Evolutionary conservation across 2,797 vertebrate species (phyloP).

Genomic region (Crenuchus spilurus): DNA sequence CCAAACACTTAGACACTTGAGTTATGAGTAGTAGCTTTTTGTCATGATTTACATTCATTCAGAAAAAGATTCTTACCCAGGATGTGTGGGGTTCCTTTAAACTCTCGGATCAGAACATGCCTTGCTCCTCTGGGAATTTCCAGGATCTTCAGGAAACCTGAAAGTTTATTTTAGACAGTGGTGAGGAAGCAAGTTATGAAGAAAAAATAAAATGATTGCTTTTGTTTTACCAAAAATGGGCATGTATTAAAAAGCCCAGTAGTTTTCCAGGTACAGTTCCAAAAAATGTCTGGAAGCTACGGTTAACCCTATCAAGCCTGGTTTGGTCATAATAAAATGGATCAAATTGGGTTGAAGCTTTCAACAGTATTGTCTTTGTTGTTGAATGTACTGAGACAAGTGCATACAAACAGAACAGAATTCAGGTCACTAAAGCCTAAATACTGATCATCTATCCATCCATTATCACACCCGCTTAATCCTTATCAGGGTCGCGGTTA

Average conservation of each 20-base stretch:
- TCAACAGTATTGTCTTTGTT: too few relatives aligned
- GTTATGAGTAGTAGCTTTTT: constrained; percentile 24
- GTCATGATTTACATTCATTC: constrained; percentile 1
- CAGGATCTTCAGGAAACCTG: constrained; percentile 94
- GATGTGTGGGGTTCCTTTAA: constrained; percentile 82
- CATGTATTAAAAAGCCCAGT: background rate
- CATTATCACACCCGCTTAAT: too few relatives aligned
- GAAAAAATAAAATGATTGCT: background rate
- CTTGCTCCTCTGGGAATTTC: constrained; percentile 93
- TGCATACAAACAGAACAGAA: too few relatives aligned
- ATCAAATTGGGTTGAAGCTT: too few relatives aligned
- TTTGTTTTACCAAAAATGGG: constrained; percentile 7
- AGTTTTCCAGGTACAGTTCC: constrained; percentile 20
- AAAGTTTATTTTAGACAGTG: constrained; percentile 30
- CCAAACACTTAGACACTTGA: constrained; percentile 22
- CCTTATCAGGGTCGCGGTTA: too few relatives aligned
- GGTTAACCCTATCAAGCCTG: too few relatives aligned
- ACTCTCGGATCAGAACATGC: constrained; percentile 91
- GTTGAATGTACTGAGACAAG: too few relatives aligned
- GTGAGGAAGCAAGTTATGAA: constrained; percentile 1
- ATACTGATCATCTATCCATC: too few relatives aligned
- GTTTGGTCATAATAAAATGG: too few relatives aligned
- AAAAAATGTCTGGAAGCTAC: background rate
- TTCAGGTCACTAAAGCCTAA: too few relatives aligned
- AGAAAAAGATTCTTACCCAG: constrained; percentile 77